Conservation (phyloP, 2,113 vertebrate genomes). For the Elachura formosa region DNA sequence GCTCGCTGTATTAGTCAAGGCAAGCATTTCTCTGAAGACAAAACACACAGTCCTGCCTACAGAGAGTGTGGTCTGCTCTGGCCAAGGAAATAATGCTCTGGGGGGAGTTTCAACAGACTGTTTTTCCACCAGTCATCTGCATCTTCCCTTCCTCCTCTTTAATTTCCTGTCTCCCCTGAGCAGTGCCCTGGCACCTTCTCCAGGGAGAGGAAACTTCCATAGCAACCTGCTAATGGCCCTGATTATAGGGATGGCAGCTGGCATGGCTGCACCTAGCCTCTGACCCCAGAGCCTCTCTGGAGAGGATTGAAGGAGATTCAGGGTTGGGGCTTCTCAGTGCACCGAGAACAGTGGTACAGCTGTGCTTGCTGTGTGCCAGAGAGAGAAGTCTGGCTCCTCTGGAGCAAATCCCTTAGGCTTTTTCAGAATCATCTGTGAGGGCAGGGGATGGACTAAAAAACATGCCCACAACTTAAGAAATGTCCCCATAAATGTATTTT, state of each 20-base stretch:
- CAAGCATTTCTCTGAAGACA: neutral
- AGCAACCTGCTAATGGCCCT: neutral
- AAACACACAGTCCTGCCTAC: neutral
- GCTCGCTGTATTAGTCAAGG: neutral
- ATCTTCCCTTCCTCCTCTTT: neutral
- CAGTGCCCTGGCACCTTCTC: neutral
- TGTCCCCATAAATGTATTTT: neutral
- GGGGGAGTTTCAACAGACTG: neutral
- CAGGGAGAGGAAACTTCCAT: neutral
- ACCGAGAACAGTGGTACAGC: neutral
- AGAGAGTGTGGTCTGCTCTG: neutral
- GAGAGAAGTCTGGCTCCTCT: neutral
- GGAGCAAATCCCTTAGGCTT: neutral
- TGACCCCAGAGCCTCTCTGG: neutral
- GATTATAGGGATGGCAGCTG: neutral
- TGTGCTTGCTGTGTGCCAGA: accelerated
- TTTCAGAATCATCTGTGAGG: neutral
- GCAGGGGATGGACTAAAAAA: neutral
- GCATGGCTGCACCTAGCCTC: neutral
- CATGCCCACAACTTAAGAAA: neutral
- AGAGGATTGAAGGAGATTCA: neutral
- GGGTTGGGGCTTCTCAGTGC: neutral
- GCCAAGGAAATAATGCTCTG: neutral
- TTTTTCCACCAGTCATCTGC: neutral
- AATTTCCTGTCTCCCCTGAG: neutral